Percentiles rank a stretch among this genome's conserved stretches.
Evolutionary conservation across 2,888 invertebrate genomes (phyloP).

Genomic region (Ophion slaviceki): DNA sequence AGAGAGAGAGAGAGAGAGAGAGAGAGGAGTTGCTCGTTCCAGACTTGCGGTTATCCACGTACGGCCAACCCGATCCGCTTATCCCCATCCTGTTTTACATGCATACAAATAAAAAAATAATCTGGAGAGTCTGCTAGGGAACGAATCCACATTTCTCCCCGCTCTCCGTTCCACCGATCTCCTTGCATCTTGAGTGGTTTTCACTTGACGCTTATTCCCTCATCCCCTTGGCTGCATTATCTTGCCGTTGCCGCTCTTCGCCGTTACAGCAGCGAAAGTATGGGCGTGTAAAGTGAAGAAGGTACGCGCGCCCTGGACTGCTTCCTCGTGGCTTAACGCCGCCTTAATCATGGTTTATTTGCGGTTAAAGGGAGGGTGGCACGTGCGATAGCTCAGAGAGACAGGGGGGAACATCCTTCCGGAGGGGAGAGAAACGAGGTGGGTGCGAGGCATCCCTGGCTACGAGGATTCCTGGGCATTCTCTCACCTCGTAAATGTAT

Average conservation of each 20-base stretch:
- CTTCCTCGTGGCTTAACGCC: constrained; percentile 66
- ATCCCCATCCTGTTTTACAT: constrained; percentile 25
- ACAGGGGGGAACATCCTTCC: constrained; percentile 21
- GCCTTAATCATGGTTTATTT: constrained; percentile 72
- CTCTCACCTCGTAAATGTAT: constrained; percentile 31
- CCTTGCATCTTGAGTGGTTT: constrained; percentile 20
- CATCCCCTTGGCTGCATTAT: constrained; percentile 51
- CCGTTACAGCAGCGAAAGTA: neutral
- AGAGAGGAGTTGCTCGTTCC: constrained; percentile 14
- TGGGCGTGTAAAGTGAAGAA: constrained; percentile 21
- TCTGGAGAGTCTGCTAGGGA: constrained; percentile 9
- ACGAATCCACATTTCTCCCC: constrained; percentile 17
- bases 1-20: neutral
- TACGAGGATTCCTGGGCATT: constrained; percentile 18
- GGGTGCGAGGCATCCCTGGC: constrained; percentile 6
- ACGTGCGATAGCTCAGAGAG: constrained; percentile 32
- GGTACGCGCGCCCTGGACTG: constrained; percentile 2
- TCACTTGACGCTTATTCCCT: constrained; percentile 48
- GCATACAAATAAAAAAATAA: constrained; percentile 7
- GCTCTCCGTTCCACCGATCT: neutral
- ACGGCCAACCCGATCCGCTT: constrained; percentile 22
- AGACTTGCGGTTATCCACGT: constrained; percentile 43
- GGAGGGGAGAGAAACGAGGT: constrained; percentile 33
- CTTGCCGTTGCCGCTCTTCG: constrained; percentile 17
- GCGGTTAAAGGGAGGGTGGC: constrained; percentile 59